Conservation (phyloP, 2,888 invertebrate genomes). For the Eudemis profundana region DNA sequence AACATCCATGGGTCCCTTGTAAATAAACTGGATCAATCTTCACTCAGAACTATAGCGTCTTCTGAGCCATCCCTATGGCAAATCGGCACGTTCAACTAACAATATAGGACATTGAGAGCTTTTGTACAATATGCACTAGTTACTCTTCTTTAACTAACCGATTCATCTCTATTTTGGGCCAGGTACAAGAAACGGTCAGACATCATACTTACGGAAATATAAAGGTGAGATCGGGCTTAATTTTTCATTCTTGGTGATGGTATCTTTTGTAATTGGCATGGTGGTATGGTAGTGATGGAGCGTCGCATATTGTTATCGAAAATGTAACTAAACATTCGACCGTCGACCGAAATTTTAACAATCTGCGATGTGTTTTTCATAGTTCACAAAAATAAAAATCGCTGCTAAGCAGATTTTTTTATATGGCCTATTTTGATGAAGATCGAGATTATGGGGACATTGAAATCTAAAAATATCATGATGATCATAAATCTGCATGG, state of each 20-base stretch:
- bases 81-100: conserved; percentile 40
- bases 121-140: conserved; percentile 55
- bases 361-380: too few species aligned
- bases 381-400: background rate
- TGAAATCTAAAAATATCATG: too few species aligned
- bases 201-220: conserved; percentile 89
- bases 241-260: conserved; percentile 59
- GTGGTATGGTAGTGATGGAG: conserved; percentile 2
- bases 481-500: background rate
- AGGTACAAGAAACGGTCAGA: conserved; percentile 89
- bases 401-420: background rate
- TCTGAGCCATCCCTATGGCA: conserved; percentile 26
- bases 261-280: conserved; percentile 45
- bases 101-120: conserved; percentile 36
- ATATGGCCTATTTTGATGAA: too few species aligned
- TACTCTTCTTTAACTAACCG: conserved; percentile 77
- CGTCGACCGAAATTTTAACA: too few species aligned
- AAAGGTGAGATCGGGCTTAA: conserved; percentile 85
- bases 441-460: too few species aligned
- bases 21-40: conserved; percentile 31
- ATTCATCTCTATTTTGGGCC: conserved; percentile 84
- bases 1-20: conserved; percentile 35
- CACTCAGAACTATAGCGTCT: conserved; percentile 25
- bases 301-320: too few species aligned
- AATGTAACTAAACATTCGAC: too few species aligned